Evolutionary conservation across 1,140 invertebrate genomes (phyloP).

Genomic region (Propsilocerus akamusi): DNA sequence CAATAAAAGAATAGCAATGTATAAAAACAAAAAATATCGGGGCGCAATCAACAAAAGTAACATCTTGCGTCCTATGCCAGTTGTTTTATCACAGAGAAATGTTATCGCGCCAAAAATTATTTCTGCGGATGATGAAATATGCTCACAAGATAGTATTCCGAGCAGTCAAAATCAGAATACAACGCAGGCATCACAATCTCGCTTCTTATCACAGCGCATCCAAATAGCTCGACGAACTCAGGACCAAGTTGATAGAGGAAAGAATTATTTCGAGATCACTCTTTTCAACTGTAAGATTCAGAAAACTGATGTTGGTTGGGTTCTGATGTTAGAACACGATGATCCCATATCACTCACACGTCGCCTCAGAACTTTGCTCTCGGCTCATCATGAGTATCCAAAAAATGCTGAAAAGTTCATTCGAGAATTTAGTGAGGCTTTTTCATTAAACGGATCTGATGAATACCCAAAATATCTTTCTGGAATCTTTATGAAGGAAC

Average conservation of each 20-base stretch:
- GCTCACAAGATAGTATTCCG: neutral
- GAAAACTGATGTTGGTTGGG: neutral
- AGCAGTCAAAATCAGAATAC: neutral
- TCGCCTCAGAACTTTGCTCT: neutral
- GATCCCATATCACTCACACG: neutral
- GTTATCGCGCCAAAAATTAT: no score
- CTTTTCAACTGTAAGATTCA: neutral
- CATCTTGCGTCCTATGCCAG: no score
- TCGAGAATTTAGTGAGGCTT: neutral
- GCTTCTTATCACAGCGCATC: neutral
- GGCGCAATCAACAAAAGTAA: no score
- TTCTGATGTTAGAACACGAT: neutral
- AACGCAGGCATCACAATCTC: neutral
- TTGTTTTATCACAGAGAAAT: no score
- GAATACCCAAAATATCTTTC: neutral
- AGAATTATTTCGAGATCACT: neutral
- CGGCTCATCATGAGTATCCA: neutral
- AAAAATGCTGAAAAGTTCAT: neutral
- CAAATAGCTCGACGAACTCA: neutral
- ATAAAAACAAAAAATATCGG: no score
- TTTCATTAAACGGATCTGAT: neutral
- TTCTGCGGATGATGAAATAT: no score
- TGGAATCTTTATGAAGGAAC: neutral
- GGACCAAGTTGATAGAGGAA: neutral
- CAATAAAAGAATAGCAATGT: no score